Evolutionary conservation across 2,113 vertebrate genomes (phyloP).

Genomic region (rabbit (Oryctolagus cuniculus)): DNA sequence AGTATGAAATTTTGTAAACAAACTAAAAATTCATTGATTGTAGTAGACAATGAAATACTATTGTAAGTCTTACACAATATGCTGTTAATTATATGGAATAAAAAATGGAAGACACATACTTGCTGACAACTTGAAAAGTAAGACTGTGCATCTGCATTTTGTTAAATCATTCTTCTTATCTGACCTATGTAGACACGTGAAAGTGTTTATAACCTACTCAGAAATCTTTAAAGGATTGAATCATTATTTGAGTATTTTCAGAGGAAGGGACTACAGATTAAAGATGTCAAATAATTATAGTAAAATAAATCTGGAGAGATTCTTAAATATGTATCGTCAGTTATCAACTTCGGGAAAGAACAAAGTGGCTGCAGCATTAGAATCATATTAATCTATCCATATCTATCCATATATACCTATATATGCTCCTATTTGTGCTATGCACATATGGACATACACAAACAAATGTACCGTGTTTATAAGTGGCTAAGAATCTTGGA

Average conservation of each 20-base stretch:
- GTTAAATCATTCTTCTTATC: background rate
- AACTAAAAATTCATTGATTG: background rate
- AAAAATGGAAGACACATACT: background rate
- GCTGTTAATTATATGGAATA: background rate
- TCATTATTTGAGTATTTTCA: background rate
- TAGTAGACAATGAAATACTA: background rate
- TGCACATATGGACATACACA: background rate
- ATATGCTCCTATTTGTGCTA: background rate
- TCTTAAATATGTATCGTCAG: background rate
- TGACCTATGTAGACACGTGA: background rate
- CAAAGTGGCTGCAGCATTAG: background rate
- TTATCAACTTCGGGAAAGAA: background rate
- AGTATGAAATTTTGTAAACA: background rate
- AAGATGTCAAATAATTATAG: background rate
- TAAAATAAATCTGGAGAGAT: background rate
- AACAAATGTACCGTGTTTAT: background rate
- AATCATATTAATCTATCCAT: background rate
- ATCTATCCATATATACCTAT: background rate
- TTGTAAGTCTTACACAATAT: background rate
- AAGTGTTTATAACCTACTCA: background rate
- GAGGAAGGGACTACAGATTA: accelerated
- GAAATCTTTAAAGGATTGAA: background rate
- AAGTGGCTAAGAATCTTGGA: background rate
- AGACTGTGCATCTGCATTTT: background rate
- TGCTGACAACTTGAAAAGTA: background rate